phyloP scores from a whole-genome alignment of 2,888 invertebrate species.

The Stegophylla sp. region DNA sequence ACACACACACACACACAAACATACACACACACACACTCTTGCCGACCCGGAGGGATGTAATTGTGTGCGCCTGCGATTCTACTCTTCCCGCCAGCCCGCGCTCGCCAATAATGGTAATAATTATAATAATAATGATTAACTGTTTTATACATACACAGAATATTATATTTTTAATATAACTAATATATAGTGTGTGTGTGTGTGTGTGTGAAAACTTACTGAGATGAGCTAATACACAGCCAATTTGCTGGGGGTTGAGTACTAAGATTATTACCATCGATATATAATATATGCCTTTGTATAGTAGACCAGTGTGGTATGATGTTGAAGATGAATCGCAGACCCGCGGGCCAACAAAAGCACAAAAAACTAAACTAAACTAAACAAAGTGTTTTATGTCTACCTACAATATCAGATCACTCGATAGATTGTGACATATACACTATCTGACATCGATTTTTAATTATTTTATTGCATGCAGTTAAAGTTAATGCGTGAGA shows the following conservation, averaged over 20 bases:
- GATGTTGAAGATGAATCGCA: too few relatives aligned
- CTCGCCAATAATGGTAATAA: not conserved
- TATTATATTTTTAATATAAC: not conserved
- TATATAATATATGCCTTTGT: not conserved
- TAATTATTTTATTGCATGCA: too few relatives aligned
- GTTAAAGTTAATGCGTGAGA: too few relatives aligned
- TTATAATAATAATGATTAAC: not conserved
- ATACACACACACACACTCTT: not conserved
- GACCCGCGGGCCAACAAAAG: too few relatives aligned
- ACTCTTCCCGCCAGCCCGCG: not conserved
- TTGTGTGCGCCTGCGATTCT: conserved; percentile 28
- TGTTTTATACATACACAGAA: not conserved
- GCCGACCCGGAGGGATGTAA: conserved; percentile 42
- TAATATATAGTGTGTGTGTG: not conserved
- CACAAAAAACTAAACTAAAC: too few relatives aligned
- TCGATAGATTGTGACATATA: too few relatives aligned
- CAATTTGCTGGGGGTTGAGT: not conserved
- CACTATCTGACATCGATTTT: too few relatives aligned
- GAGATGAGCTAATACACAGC: too few relatives aligned
- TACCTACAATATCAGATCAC: too few relatives aligned
- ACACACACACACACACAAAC: too few relatives aligned
- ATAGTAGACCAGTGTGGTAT: not conserved
- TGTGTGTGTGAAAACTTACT: not conserved
- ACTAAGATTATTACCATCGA: not conserved
- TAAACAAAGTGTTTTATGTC: too few relatives aligned